Conservation (phyloP, 2,113 vertebrate genomes). For the Forbesichthys agassizii region DNA sequence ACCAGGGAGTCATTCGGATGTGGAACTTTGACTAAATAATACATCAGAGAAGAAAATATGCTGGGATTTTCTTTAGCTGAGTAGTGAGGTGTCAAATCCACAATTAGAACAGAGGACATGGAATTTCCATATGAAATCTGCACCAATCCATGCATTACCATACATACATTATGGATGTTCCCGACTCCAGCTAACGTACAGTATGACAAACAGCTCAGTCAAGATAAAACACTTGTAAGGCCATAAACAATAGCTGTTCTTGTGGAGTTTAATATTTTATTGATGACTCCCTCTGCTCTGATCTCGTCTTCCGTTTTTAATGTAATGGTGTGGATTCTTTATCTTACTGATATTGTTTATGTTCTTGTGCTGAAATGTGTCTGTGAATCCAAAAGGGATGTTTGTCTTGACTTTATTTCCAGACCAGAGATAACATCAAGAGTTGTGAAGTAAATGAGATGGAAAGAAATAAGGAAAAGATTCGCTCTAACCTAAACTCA, state of each 20-base stretch:
- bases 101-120: not conserved
- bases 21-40: constrained; percentile 41
- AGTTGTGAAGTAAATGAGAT: not conserved
- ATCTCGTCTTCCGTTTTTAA: too few relatives aligned
- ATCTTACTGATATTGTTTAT: too few relatives aligned
- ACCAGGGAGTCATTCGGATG: constrained; percentile 20
- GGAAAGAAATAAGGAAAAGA: not conserved
- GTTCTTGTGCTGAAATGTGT: too few relatives aligned
- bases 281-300: too few relatives aligned
- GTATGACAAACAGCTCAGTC: not conserved
- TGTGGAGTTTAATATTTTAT: too few relatives aligned
- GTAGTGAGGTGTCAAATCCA: constrained; percentile 25
- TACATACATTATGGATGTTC: not conserved
- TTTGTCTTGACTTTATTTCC: too few relatives aligned
- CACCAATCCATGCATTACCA: not conserved
- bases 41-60: not conserved
- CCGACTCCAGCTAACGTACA: not conserved
- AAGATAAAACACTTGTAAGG: too few relatives aligned
- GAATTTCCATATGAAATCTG: constrained; percentile 8
- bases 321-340: too few relatives aligned
- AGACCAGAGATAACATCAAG: not conserved
- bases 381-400: too few relatives aligned
- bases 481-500: not conserved
- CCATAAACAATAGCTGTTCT: too few relatives aligned
- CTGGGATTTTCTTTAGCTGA: constrained; percentile 21